These are phyloP conservation scores for Esox masquinongy DNA, from an alignment of 2,797 vertebrate genomes.

Conservation along the genomic window DNA sequence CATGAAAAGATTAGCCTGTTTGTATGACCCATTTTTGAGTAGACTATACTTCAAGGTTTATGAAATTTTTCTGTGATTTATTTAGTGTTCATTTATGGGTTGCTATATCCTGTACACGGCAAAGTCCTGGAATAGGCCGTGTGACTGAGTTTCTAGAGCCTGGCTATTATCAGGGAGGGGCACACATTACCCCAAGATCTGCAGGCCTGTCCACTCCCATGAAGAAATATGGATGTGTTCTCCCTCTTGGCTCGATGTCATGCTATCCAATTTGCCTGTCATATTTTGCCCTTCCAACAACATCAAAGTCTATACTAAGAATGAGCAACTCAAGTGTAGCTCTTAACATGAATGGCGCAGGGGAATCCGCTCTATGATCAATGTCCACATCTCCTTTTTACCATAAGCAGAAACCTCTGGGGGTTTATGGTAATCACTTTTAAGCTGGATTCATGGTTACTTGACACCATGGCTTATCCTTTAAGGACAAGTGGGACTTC, in stretches of 20 bases:
- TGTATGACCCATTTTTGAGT: not conserved
- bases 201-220: not conserved
- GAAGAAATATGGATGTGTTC: not conserved
- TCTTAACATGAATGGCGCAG: not conserved
- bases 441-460: not conserved
- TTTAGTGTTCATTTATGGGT: not conserved
- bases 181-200: not conserved
- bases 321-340: not conserved
- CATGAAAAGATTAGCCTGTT: not conserved
- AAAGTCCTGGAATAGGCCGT: not conserved
- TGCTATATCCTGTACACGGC: not conserved
- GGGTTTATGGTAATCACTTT: not conserved
- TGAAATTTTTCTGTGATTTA: not conserved
- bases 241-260: not conserved
- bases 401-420: not conserved
- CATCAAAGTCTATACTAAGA: not conserved
- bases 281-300: not conserved
- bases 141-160: too few relatives aligned
- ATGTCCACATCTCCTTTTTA: not conserved
- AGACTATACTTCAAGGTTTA: not conserved
- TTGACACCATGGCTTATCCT: not conserved
- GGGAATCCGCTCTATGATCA: not conserved
- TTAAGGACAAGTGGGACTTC: not conserved
- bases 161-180: not conserved
- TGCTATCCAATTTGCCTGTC: not conserved